phyloP scores from a whole-genome alignment of 2,888 invertebrate genomes.

The Lysandra coridon region DNA sequence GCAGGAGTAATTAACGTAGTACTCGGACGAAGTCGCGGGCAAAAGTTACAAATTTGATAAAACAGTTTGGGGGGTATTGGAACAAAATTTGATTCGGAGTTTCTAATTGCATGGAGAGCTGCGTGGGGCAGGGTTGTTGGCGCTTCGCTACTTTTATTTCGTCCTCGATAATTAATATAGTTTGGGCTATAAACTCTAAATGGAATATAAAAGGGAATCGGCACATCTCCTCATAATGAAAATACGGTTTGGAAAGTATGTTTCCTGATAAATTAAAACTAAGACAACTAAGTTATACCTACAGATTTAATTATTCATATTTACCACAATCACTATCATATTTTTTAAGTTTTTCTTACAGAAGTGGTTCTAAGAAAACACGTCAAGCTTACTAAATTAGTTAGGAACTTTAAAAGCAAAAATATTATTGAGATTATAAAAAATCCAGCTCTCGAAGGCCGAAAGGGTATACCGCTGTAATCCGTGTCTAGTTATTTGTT shows the following conservation, averaged over 20 bases:
- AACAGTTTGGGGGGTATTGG: constrained; percentile 32
- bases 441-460: not conserved
- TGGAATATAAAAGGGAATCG: not conserved
- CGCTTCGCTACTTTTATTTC: not conserved
- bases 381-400: no score
- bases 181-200: not conserved
- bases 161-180: not conserved
- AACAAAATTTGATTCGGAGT: constrained; percentile 51
- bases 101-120: constrained; percentile 50
- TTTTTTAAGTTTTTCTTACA: no score
- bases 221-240: not conserved
- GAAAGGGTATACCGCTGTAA: constrained; percentile 5
- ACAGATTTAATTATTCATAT: no score
- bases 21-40: constrained; percentile 16
- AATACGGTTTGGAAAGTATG: not conserved
- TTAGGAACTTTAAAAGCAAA: no score
- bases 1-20: not conserved
- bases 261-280: no score
- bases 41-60: constrained; percentile 13
- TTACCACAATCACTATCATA: no score
- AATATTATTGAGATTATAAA: not conserved
- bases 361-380: no score
- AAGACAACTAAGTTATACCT: no score
- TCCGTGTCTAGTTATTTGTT: constrained; percentile 23
- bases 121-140: constrained; percentile 37